Evolutionary conservation across 2,888 invertebrate species (phyloP).

Genomic region (Dynastes maya): DNA sequence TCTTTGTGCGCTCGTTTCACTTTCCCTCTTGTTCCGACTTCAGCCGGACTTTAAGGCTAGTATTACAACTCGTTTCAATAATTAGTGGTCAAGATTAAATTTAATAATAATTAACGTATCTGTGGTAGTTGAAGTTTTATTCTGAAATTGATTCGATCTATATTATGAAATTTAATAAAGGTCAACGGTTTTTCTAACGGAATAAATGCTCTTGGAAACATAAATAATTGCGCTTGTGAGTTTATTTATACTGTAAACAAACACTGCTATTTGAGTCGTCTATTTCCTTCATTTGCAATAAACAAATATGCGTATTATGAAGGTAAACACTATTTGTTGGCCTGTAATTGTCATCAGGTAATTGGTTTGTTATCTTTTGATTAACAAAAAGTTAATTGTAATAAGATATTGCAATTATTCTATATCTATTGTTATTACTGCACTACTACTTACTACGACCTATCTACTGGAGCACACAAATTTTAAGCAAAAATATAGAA

Average conservation of each 20-base stretch:
- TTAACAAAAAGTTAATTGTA: too few relatives aligned
- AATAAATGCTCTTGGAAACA: conserved; percentile 8
- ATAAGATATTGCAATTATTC: too few relatives aligned
- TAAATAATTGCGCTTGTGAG: neutral
- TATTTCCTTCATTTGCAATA: neutral
- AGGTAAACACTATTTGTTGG: neutral
- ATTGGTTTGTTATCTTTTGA: neutral
- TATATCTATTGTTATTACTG: too few relatives aligned
- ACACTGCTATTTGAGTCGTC: neutral
- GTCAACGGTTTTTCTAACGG: conserved; percentile 36
- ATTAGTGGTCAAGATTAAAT: conserved; percentile 47
- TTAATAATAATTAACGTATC: conserved; percentile 42
- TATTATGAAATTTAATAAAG: conserved; percentile 42
- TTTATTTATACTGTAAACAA: neutral
- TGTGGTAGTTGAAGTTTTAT: conserved; percentile 30
- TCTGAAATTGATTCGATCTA: conserved; percentile 33
- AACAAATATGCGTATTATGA: neutral
- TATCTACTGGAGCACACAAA: too few relatives aligned
- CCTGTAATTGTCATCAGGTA: neutral
- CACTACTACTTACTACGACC: too few relatives aligned
- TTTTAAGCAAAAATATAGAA: too few relatives aligned
- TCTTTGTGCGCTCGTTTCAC: conserved; percentile 46
- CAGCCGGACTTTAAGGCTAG: conserved; percentile 36
- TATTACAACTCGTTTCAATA: conserved; percentile 47
- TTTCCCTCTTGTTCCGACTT: conserved; percentile 36